Conservation (phyloP, 2,797 vertebrate genomes). For the Psittacula echo region DNA sequence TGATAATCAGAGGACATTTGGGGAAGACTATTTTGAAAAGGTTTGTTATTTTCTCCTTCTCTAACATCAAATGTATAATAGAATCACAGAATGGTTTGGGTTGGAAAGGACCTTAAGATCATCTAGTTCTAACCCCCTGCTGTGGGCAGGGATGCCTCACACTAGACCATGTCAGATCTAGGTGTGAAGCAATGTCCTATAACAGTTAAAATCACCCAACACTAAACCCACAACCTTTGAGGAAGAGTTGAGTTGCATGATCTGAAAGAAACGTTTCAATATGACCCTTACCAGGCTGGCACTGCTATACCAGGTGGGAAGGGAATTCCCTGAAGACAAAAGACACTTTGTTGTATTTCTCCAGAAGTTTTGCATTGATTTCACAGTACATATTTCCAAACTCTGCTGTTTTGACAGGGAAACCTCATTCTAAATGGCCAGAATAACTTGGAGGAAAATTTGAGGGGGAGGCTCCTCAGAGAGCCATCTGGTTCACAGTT, state of each 20-base stretch:
- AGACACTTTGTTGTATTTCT: neutral
- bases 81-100: neutral
- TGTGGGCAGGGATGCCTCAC: neutral
- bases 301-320: neutral
- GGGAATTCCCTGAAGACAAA: neutral
- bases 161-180: neutral
- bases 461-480: neutral
- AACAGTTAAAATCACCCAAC: neutral
- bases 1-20: neutral
- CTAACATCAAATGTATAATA: neutral
- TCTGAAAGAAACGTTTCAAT: neutral
- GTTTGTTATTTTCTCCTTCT: neutral
- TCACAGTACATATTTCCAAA: neutral
- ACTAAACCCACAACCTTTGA: neutral
- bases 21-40: neutral
- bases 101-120: neutral
- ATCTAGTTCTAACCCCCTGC: neutral
- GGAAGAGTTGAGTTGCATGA: neutral
- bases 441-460: neutral
- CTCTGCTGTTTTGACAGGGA: neutral
- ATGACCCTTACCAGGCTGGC: neutral
- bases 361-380: neutral
- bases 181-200: neutral
- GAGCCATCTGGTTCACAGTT: slow-evolving; percentile 19
- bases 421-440: neutral